These are phyloP conservation scores for Periphyllus acericola DNA, from an alignment of 2,888 invertebrate species.

Conservation along the genomic window DNA sequence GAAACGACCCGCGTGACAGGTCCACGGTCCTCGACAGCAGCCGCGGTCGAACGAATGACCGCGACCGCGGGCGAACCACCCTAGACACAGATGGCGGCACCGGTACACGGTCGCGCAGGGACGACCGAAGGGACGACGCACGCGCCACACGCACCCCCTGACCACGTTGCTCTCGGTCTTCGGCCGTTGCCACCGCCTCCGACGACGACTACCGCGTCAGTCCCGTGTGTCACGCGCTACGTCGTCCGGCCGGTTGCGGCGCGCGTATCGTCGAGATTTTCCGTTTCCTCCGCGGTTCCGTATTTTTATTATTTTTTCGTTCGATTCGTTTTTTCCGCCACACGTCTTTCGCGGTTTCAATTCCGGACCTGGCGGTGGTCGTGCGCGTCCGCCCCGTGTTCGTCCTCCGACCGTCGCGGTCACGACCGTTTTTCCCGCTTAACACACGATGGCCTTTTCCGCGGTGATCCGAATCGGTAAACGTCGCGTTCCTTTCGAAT, in stretches of 20 bases:
- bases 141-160: slow-evolving; percentile 35
- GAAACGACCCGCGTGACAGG: background rate
- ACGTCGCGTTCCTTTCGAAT: too few species aligned
- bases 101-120: background rate
- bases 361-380: too few species aligned
- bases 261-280: background rate
- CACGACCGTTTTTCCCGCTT: background rate
- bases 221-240: slow-evolving; percentile 49
- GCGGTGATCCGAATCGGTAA: too few species aligned
- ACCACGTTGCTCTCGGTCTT: slow-evolving; percentile 43
- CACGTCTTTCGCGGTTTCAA: too few species aligned
- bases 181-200: background rate
- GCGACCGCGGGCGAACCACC: background rate
- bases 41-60: background rate
- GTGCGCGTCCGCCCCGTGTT: background rate
- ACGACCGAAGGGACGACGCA: slow-evolving; percentile 4
- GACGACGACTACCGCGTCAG: slow-evolving; percentile 19
- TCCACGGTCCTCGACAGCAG: background rate
- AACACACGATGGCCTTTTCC: too few species aligned
- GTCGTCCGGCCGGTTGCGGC: slow-evolving; percentile 27
- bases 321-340: background rate
- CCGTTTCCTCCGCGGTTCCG: background rate
- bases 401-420: background rate
- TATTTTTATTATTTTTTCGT: background rate
- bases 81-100: background rate